These are phyloP conservation scores for Rhagonycha lutea DNA, from an alignment of 2,888 invertebrate species.

Conservation along the genomic window DNA sequence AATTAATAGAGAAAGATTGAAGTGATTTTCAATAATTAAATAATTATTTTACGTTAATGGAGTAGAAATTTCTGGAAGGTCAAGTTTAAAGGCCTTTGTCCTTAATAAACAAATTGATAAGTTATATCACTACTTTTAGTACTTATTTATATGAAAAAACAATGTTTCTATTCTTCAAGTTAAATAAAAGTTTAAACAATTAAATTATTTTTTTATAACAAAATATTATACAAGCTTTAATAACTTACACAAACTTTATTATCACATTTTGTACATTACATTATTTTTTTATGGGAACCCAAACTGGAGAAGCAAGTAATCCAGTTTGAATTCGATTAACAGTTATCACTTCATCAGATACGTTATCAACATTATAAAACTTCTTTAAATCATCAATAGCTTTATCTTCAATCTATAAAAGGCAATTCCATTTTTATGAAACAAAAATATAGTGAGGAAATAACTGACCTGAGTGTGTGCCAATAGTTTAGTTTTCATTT, in stretches of 20 bases:
- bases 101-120: neutral
- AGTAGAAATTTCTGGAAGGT: neutral
- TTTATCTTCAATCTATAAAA: slow-evolving; percentile 77
- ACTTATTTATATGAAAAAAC: neutral
- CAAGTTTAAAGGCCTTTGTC: neutral
- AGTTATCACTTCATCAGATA: slow-evolving; percentile 74
- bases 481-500: slow-evolving; percentile 74
- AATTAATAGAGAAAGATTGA: neutral
- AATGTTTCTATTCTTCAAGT: neutral
- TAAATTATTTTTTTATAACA: neutral
- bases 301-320: slow-evolving; percentile 62
- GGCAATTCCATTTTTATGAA: neutral
- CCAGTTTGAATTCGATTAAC: slow-evolving; percentile 67
- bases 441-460: neutral
- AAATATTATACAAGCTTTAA: neutral
- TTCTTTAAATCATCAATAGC: slow-evolving; percentile 79
- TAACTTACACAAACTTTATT: neutral
- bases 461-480: slow-evolving; percentile 71
- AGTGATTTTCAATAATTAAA: neutral
- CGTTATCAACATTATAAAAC: slow-evolving; percentile 73
- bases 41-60: neutral
- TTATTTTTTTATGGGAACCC: slow-evolving; percentile 52
- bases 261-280: neutral
- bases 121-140: neutral
- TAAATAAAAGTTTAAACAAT: neutral